phyloP scores from a whole-genome alignment of 2,113 vertebrate species.

The Neoarius graeffei region DNA sequence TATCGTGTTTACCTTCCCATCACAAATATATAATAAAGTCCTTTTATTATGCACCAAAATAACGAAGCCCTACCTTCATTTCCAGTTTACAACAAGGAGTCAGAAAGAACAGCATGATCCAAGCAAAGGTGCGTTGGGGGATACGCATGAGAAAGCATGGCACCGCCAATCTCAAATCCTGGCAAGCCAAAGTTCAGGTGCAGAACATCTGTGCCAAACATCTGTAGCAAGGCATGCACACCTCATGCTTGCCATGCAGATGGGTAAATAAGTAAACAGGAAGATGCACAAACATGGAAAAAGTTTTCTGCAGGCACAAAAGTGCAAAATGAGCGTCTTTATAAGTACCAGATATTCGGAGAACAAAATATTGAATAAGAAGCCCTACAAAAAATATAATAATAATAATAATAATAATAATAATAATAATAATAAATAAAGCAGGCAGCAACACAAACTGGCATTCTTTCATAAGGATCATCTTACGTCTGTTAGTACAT shows the following conservation, averaged over 20 bases:
- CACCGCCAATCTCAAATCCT: neutral
- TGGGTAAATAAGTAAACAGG: conserved; percentile 25
- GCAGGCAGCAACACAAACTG: neutral
- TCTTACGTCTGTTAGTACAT: neutral
- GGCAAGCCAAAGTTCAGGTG: conserved; percentile 57
- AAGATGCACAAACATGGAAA: conserved; percentile 5
- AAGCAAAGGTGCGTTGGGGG: neutral
- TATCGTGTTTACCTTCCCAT: neutral
- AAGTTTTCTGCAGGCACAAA: neutral
- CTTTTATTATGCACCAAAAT: neutral
- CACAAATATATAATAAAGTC: neutral
- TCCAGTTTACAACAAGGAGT: neutral
- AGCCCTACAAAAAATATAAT: neutral
- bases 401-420: no score
- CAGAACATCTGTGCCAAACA: conserved; percentile 62
- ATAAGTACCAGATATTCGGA: neutral
- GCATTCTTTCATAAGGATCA: neutral
- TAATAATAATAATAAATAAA: no score
- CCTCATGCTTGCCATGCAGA: conserved; percentile 3
- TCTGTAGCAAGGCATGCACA: conserved; percentile 38
- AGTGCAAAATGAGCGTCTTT: neutral
- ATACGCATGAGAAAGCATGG: conserved; percentile 1
- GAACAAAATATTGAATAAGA: neutral
- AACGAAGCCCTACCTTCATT: neutral
- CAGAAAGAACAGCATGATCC: conserved; percentile 6